Evolutionary conservation across 2,888 invertebrate species (phyloP), one percentile per base, ranked within the genome.

Genomic region (Drosophila yooni): DNA sequence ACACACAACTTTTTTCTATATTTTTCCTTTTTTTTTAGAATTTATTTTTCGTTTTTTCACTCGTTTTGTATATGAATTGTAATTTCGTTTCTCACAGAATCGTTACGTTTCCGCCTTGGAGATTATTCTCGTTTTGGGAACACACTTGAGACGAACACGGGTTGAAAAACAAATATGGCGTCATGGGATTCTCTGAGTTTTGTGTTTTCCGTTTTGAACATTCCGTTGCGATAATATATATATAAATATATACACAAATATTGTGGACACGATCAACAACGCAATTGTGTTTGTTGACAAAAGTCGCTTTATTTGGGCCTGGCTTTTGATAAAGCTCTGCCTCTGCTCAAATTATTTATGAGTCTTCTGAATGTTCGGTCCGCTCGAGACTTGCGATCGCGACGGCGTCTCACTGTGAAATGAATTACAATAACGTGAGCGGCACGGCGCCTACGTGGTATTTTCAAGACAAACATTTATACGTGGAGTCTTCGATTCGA

Each of bases 121-220:
- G 60, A 80, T 68, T 48, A 64, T 74, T 78, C 63, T 57, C 63
- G 56, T 8, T 59, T 56, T 60, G 40, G 43, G 65, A 70, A 51
- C 50, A 54, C 74, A 71, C 79, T 79, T 59, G 66, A 69, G 70
- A 71, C 71, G 57, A 62, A 62, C 65, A 65, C 73, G 65, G 34
- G 74, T 77, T 79, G 74, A 78, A 82, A 89, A 91, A 82, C 87
- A 89, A 88, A 90, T 90, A 91, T 91, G 90, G 91, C 91, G 88
- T 79, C 81, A 78, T 72, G 75, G 76, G 78, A 81, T 82, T 89
- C 80, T 78, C 81, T 78, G 58, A 67, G 72, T 70, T 71, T 70
- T 76, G 58, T 62, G 70, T 73, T 43, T 21, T 82, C 79, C 66
- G 64, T 79, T 83, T 80, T 73, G 69, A 69, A 75, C 81, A 82